Base-by-base conservation (phyloP, 2,888 invertebrate species). In the Scaptodrosophila latifasciaeformis region DNA sequence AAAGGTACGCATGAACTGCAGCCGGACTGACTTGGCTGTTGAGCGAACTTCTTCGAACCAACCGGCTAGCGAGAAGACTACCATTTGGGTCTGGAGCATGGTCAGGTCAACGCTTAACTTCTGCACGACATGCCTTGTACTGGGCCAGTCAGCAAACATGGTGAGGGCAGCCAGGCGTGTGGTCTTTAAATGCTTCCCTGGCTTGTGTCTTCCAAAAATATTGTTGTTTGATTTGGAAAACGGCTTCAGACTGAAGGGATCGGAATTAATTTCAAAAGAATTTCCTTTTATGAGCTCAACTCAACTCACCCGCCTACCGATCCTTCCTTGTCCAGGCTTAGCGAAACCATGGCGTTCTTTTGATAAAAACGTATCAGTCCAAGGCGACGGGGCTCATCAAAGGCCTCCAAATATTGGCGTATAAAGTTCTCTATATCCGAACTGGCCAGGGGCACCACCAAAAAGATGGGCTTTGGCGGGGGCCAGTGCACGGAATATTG, bases 71-170 rank as follows among this genome's bases (percentile, higher is more conserved):
- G 50, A 29, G 9, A 49, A 29, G 21, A 35, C 50, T 21, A 64
- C 7, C 40, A 34, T 34, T 10, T 9, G 24, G 9, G 21, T 19
- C 10, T 49, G 15, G 18, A 51, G 48, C 37, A 64, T 21, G 2
- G 49, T 67, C 13, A 64, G 6, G 3, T 64, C 64, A 12, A 64
- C 9, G 18, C 63, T 67, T 58, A 64, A 19, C 12, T 67, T 62
- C 9, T 40, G 30, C 12, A 39, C 7, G 42, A 62, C 48, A 49
- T 64, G 64, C 12, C 13, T 10, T 1, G 64, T 62, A 10, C 17
- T 27, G 1, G 64, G 64, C 67, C 63, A 64, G 1, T 35, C 2
- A 2, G 9, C 34, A 13, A 57, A 64, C 67, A 64, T 57, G 0
- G 30, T 12, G 1, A 62, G 39, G 1, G n/a, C 30, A 2, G 40